A percentile compares a stretch with the other conserved stretches of the same genome.
These are phyloP conservation scores for Osmerus eperlanus DNA, from an alignment of 2,113 vertebrate species.

Conservation along the genomic window DNA sequence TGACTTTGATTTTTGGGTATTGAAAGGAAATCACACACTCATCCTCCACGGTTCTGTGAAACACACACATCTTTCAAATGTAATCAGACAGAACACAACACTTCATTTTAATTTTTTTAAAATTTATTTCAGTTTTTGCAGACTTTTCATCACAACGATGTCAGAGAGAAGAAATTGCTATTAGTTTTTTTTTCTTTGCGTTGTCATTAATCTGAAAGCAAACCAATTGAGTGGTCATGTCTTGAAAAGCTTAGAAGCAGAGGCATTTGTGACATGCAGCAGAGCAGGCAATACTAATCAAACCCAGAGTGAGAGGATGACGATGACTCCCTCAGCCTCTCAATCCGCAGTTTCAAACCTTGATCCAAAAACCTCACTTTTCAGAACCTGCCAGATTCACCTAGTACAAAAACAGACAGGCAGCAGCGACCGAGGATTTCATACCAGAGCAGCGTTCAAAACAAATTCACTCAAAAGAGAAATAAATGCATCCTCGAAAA, in stretches of 20 bases:
- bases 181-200: conserved; percentile 45
- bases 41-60: neutral
- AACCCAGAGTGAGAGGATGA: conserved; percentile 44
- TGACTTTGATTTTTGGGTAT: neutral
- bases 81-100: neutral
- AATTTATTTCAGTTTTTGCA: conserved; percentile 63
- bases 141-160: conserved; percentile 74
- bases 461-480: conserved; percentile 31
- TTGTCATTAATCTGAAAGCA: conserved; percentile 61
- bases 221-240: conserved; percentile 50
- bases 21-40: neutral
- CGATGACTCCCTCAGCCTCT: conserved; percentile 23
- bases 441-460: conserved; percentile 17
- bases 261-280: conserved; percentile 69
- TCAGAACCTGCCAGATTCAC: conserved; percentile 21
- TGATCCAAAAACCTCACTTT: conserved; percentile 16
- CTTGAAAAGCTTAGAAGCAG: conserved; percentile 61
- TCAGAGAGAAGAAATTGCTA: conserved; percentile 60
- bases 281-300: conserved; percentile 51
- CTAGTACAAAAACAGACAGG: conserved; percentile 45
- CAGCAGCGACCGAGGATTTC: conserved; percentile 28
- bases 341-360: conserved; percentile 35
- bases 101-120: conserved; percentile 46
- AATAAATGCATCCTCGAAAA: conserved; percentile 30
- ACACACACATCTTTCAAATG: neutral